Base-by-base conservation (phyloP, 2,113 vertebrate species). In the Oxygymnocypris stewartii region DNA sequence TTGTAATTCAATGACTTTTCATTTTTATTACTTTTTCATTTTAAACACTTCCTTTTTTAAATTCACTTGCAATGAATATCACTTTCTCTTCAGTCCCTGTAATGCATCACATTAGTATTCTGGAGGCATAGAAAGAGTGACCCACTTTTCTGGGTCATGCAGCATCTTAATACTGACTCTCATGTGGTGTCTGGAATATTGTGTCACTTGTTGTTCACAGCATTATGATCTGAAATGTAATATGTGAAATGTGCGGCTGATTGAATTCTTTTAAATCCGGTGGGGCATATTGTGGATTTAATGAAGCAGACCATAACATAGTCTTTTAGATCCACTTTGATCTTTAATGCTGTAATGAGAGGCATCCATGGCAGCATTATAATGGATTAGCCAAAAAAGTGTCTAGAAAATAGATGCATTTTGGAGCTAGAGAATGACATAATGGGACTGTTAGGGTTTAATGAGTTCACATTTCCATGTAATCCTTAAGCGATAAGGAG, bases 131-230 rank as follows among this genome's bases (percentile, higher is more conserved):
- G 59, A 78, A 54, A 82, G 74, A 37, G 59, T 83, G 51, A 44
- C 44, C 67, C 69, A 84, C 28, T 87, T 63, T 89, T 84, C 71
- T 18, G 73, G 85, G 71, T 85, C 78, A 40, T 75, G 77, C 81
- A 86, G 79, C 80, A 87, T 85, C 65, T 86, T 31, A 28, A 75
- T 42, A 42, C 20, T 54, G 47, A 84, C 8, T 73, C 49, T 74
- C 69, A 40, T 73, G 31, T 42, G 35, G 67, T 74, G 82, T 77
- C 77, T 85, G 31, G 65, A 79, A 82, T 61, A 40, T 49, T 78
- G 40, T 82, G 86, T 82, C 42, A 77, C 73, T 87, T 82, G 71
- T 59, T 35, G 65, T 57, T 51, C 51, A 12, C 42, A 10, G 25
- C 73, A 37, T 25, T 65, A 63, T 6, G 54, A 54, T 14, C 81